Percentiles rank a stretch among this genome's conserved stretches.
These are phyloP conservation scores for Parasteatoda tepidariorum DNA, from an alignment of 1,140 invertebrate species.

Conservation along the genomic window DNA sequence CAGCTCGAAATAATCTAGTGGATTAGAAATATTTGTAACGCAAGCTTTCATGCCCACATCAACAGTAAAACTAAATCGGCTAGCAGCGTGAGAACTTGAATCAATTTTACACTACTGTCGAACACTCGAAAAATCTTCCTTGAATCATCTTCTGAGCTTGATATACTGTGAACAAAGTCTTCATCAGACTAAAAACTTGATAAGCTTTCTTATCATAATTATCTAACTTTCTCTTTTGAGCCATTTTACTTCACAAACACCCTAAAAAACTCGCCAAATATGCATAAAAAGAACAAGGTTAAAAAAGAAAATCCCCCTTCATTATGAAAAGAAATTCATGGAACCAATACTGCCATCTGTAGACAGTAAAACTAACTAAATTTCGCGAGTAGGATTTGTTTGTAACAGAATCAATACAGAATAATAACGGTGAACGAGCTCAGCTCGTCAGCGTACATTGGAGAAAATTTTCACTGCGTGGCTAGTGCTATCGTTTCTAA, in stretches of 20 bases:
- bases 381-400: not conserved
- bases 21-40: not conserved
- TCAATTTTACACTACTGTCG: slow-evolving; percentile 7
- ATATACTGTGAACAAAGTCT: not conserved
- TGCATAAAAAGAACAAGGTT: not conserved
- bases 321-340: not conserved
- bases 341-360: not conserved
- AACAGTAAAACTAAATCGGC: slow-evolving; percentile 14
- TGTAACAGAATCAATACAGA: not conserved
- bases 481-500: not conserved
- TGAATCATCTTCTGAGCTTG: slow-evolving; percentile 4
- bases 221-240: not conserved
- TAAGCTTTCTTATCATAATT: not conserved
- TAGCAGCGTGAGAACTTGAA: slow-evolving; percentile 1
- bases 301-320: not conserved
- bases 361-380: not conserved
- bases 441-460: not conserved
- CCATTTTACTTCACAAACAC: not conserved
- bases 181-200: not conserved
- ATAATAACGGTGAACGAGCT: not conserved
- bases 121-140: slow-evolving; percentile 22
- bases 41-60: not conserved
- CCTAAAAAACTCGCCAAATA: not conserved
- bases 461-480: not conserved
- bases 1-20: not conserved